Conservation (phyloP, 2,888 invertebrate genomes). For the Eudasyphora cyanicolor region DNA sequence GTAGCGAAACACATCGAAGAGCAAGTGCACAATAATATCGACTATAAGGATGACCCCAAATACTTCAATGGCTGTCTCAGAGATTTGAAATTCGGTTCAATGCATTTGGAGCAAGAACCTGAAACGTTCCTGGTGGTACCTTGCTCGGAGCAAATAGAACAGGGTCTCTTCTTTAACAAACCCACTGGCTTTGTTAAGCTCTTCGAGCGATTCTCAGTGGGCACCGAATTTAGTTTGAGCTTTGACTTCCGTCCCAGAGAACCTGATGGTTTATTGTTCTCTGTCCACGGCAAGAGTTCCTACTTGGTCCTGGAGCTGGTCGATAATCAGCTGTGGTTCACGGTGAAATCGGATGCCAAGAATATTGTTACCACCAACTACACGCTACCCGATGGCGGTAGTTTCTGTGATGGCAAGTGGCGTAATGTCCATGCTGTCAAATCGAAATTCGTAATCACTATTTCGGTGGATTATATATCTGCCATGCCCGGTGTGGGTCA, state of each 20-base stretch:
- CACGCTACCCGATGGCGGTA: conserved; percentile 84
- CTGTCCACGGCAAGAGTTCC: conserved; percentile 90
- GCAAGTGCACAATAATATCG: conserved; percentile 78
- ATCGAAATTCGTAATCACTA: conserved; percentile 92
- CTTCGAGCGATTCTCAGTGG: conserved; percentile 88
- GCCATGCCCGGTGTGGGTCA: conserved; percentile 87
- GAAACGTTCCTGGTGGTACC: conserved; percentile 85
- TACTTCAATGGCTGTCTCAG: conserved; percentile 92
- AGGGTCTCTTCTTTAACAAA: conserved; percentile 91
- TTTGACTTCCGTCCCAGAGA: conserved; percentile 94
- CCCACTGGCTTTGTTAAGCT: conserved; percentile 87
- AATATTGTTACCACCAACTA: conserved; percentile 87
- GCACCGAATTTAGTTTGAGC: conserved; percentile 87
- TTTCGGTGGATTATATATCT: conserved; percentile 91
- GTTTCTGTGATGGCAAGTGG: conserved; percentile 97
- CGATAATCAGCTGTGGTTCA: conserved; percentile 90
- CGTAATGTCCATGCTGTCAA: conserved; percentile 92
- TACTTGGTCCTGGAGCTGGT: conserved; percentile 93
- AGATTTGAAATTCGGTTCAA: conserved; percentile 87
- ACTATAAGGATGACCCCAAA: conserved; percentile 74
- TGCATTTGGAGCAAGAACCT: conserved; percentile 83
- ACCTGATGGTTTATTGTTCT: conserved; percentile 90
- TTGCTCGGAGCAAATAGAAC: conserved; percentile 89
- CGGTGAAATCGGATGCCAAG: conserved; percentile 89
- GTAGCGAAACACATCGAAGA: conserved; percentile 81